Evolutionary conservation across 1,140 invertebrate genomes (phyloP).

Genomic region (Drosophila simulans): DNA sequence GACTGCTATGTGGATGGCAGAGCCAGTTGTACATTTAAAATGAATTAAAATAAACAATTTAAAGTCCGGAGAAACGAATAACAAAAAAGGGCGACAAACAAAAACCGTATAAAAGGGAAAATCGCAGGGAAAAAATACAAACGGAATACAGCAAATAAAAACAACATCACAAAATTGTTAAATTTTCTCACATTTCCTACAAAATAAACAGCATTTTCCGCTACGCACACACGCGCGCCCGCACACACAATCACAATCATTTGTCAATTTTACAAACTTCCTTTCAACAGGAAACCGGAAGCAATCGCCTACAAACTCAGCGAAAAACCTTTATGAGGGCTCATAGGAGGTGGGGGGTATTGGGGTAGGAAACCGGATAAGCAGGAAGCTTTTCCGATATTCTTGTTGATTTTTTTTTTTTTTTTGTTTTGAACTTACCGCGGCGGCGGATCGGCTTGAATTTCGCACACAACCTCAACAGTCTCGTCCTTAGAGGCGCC

Average conservation of each 20-base stretch:
- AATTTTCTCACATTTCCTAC: constrained; percentile 75
- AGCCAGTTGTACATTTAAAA: constrained; percentile 54
- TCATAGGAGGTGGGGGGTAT: too few relatives aligned
- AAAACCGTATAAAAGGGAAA: constrained; percentile 25
- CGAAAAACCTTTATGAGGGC: constrained; percentile 35
- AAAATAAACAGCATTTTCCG: constrained; percentile 73
- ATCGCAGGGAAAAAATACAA: constrained; percentile 4
- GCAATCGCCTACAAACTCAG: constrained; percentile 72
- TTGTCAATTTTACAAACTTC: constrained; percentile 79
- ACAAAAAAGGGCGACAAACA: constrained; percentile 22
- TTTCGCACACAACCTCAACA: constrained; percentile 92
- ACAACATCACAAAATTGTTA: constrained; percentile 58
- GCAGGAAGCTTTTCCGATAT: constrained; percentile 11
- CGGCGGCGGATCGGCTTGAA: constrained; percentile 94
- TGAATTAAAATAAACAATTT: constrained; percentile 61
- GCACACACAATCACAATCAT: constrained; percentile 67
- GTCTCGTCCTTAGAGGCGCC: constrained; percentile 93
- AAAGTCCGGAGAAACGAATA: constrained; percentile 17
- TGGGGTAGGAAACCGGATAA: neutral
- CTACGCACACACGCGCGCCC: constrained; percentile 33
- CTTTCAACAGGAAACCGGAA: constrained; percentile 79
- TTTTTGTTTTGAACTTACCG: constrained; percentile 76
- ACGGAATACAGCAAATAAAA: constrained; percentile 21
- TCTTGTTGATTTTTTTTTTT: too few relatives aligned
- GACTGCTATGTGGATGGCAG: neutral